phyloP scores from a whole-genome alignment of 2,888 invertebrate genomes.

The Lochmaea crataegi region DNA sequence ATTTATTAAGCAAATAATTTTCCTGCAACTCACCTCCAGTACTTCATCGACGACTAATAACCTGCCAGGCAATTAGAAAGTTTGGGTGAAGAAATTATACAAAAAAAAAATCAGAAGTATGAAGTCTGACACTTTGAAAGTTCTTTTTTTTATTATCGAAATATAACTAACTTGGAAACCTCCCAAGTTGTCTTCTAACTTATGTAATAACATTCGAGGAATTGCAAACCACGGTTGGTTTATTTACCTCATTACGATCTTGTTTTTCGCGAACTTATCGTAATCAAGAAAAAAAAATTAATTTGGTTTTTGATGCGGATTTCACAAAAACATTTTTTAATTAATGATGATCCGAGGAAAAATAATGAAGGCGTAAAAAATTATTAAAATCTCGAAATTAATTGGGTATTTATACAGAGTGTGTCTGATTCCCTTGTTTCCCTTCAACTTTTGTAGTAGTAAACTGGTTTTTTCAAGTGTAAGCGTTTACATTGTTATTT shows the following conservation, averaged over 20 bases:
- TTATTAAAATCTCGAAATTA: no score
- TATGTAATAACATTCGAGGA: slow-evolving; percentile 5
- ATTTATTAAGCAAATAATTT: no score
- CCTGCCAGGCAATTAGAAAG: not conserved
- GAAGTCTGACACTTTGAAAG: slow-evolving; percentile 3
- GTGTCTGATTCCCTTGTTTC: no score
- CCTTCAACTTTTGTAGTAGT: no score
- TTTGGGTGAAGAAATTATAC: not conserved
- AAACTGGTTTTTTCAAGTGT: no score
- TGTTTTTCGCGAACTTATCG: not conserved
- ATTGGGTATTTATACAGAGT: no score
- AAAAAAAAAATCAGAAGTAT: not conserved
- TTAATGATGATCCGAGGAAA: not conserved
- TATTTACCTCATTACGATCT: slow-evolving; percentile 10
- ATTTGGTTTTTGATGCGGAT: not conserved
- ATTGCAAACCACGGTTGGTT: slow-evolving; percentile 12
- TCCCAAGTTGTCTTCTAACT: slow-evolving; percentile 12
- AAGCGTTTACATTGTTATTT: no score
- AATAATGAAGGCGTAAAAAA: no score
- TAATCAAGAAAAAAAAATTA: not conserved
- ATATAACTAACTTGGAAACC: slow-evolving; percentile 7
- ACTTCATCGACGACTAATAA: not conserved
- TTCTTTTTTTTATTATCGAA: slow-evolving; percentile 3
- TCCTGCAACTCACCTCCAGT: not conserved
- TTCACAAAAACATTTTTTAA: not conserved